Percentiles rank a stretch among this genome's conserved stretches.
Evolutionary conservation across 2,113 vertebrate genomes (phyloP).

Genomic region (Morone saxatilis): DNA sequence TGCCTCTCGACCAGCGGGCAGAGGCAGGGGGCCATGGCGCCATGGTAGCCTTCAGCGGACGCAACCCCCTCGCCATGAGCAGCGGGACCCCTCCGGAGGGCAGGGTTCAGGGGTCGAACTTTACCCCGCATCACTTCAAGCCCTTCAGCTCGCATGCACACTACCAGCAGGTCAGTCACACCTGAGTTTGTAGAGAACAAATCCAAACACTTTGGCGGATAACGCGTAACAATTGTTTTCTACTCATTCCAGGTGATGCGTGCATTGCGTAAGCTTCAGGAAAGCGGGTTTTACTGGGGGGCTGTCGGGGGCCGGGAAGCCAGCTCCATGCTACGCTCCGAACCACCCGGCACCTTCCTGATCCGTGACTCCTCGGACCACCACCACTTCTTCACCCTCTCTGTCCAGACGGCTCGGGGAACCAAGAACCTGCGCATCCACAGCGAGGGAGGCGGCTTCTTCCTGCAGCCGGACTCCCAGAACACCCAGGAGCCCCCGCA

Average conservation of each 20-base stretch:
- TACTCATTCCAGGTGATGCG: slow-evolving; percentile 86
- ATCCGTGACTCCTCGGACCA: slow-evolving; percentile 98
- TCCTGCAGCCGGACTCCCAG: slow-evolving; percentile 92
- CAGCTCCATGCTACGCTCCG: slow-evolving; percentile 90
- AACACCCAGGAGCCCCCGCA: slow-evolving; percentile 90
- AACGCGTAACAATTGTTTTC: background rate
- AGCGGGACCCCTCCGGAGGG: slow-evolving; percentile 88
- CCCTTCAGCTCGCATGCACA: slow-evolving; percentile 96
- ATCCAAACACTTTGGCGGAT: background rate
- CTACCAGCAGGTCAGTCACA: slow-evolving; percentile 89
- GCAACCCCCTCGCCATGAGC: slow-evolving; percentile 87
- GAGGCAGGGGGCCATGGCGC: slow-evolving; percentile 91
- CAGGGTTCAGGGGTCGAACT: slow-evolving; percentile 83
- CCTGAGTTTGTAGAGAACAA: background rate
- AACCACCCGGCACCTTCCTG: slow-evolving; percentile 95
- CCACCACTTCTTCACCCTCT: slow-evolving; percentile 98
- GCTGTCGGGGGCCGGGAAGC: slow-evolving; percentile 93
- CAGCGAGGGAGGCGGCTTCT: slow-evolving; percentile 93
- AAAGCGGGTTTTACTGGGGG: slow-evolving; percentile 99
- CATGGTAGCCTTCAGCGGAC: slow-evolving; percentile 95
- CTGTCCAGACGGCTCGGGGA: slow-evolving; percentile 93
- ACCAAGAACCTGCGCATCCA: slow-evolving; percentile 98
- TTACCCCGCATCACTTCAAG: slow-evolving; percentile 92
- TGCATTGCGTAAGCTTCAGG: slow-evolving; percentile 93
- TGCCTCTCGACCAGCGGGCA: slow-evolving; percentile 77